Evolutionary conservation across 2,888 invertebrate genomes (phyloP), one percentile per base, ranked within the genome.

Genomic region (Nomada hirtipes): DNA sequence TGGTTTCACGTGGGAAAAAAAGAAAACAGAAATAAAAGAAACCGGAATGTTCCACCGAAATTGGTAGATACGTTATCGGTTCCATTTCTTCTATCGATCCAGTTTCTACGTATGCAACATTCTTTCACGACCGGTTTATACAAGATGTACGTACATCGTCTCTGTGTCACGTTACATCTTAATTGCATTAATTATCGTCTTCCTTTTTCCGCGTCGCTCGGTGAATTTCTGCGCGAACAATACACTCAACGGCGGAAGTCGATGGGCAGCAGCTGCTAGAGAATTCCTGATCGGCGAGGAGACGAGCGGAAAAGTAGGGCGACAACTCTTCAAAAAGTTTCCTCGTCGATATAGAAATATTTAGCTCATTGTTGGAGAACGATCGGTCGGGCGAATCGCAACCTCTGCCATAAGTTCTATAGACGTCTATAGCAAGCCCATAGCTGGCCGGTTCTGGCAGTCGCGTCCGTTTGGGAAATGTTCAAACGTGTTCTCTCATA

Each of bases 101-200:
- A 50, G 67, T 67, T 36, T 26, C 20, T 20, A 4, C 20, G n/a
- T 23, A 3, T 1, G 55, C n/a, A n/a, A 13, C 64, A n/a, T 42
- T 36, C 18, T 42, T 57, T 13, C 26, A 4, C 42, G 42, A 18
- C 20, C 47, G 44, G 18, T 10, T 47, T 2, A 15, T 15, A 3
- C 47, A 47, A n/a, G 11, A 36, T 7, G 36, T 36, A 7, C 20
- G 18, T 36, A 42, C 15, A 20, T 59, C 29, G 60, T 2, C 18
- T 20, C 42, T 50, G 53, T 36, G 50, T 20, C 52, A 53, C 29
- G 67, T 63, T 53, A 61, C 71, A 15, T 57, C 71, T 77, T 80
- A 80, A 80, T 72, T 80, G 79, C 67, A 68, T 78, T 57, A 78
- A 80, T 78, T 78, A 72, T 29, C 63, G 50, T 80, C 80, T 80